Conservation (phyloP, 1,140 invertebrate species). For the Halesus radiatus region DNA sequence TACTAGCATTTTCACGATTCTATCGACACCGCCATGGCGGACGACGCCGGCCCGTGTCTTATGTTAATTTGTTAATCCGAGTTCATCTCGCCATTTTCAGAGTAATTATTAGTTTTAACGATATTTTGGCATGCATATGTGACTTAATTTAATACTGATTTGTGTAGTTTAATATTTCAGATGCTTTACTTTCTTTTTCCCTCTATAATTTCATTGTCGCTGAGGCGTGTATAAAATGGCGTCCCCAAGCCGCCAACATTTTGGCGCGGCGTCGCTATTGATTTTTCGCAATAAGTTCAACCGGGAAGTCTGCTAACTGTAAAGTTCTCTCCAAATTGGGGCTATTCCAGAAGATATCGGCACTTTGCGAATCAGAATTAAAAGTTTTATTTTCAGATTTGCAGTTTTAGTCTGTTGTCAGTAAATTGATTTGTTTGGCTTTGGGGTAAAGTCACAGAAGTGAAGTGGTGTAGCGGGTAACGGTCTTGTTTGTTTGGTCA, state of each 20-base stretch:
- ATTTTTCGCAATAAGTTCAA: conserved; percentile 51
- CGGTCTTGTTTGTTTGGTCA: conserved; percentile 41
- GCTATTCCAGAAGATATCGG: conserved; percentile 46
- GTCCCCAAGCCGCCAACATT: conserved; percentile 55
- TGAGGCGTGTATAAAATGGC: conserved; percentile 62
- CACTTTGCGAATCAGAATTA: conserved; percentile 39
- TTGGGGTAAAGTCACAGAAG: not conserved
- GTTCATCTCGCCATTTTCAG: conserved; percentile 47
- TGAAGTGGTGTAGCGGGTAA: conserved; percentile 25
- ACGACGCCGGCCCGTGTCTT: conserved; percentile 43
- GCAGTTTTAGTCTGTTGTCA: conserved; percentile 18
- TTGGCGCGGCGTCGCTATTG: conserved; percentile 53
- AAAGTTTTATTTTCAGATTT: conserved; percentile 53
- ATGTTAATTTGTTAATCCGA: conserved; percentile 45
- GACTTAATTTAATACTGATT: conserved; percentile 38
- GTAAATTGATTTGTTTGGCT: not conserved
- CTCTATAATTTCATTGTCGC: conserved; percentile 43
- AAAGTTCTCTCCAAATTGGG: conserved; percentile 47
- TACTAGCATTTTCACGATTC: conserved; percentile 24
- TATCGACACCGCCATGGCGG: conserved; percentile 42
- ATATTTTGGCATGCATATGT: conserved; percentile 40
- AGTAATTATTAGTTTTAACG: conserved; percentile 30
- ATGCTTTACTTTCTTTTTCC: conserved; percentile 44
- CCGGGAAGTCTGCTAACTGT: conserved; percentile 42
- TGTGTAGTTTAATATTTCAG: conserved; percentile 54